Evolutionary conservation across 2,797 vertebrate species (phyloP).

Genomic region (Falco rusticolus): DNA sequence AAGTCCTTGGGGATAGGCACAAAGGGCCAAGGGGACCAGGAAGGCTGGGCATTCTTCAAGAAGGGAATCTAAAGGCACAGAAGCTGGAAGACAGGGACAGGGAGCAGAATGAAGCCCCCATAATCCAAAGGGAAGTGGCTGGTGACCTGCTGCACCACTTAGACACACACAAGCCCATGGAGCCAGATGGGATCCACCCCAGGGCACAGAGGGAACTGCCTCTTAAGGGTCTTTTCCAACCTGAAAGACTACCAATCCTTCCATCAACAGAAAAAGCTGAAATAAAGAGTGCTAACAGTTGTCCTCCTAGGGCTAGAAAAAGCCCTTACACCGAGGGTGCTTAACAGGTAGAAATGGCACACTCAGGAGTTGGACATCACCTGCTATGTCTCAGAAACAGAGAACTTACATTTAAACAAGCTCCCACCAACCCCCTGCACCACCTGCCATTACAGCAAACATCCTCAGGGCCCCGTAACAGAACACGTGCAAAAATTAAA

Average conservation of each 20-base stretch:
- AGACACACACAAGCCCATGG: no score
- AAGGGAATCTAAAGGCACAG: no score
- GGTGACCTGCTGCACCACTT: no score
- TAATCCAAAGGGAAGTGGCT: no score
- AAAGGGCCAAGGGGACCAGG: no score
- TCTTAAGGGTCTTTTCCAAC: no score
- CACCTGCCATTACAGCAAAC: background rate
- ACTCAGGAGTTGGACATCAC: background rate
- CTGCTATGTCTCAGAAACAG: background rate
- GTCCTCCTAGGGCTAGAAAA: background rate
- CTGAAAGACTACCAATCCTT: background rate
- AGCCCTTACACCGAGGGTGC: background rate
- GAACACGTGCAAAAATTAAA: background rate
- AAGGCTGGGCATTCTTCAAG: no score
- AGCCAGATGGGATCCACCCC: no score
- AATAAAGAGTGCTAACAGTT: background rate
- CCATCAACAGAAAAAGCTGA: background rate
- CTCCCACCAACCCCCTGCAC: background rate
- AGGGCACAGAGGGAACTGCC: no score
- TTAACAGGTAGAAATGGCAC: background rate
- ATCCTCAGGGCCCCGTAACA: background rate
- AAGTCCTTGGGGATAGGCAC: no score
- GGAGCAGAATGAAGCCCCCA: no score
- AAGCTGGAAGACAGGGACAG: no score
- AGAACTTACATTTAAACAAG: slow-evolving; percentile 1